Evolutionary conservation across 2,797 vertebrate genomes (phyloP), one percentile per base, ranked within the genome.

Genomic region (Valencia hispanica): DNA sequence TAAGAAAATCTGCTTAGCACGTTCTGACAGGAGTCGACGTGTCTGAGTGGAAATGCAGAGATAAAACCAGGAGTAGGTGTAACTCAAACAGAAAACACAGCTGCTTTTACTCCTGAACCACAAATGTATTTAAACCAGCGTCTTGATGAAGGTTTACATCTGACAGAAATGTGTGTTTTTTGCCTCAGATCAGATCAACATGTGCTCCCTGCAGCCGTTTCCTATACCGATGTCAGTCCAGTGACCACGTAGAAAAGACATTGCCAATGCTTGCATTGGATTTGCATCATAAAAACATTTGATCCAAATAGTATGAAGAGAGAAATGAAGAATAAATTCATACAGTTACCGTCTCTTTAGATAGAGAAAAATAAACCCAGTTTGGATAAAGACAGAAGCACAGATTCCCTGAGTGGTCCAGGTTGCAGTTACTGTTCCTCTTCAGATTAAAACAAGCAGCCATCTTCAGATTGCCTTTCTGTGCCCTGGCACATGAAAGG

Each of bases 1-100:
- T 25, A 68, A 73, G 75, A 77, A 85, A 84, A 82, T 79, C 82
- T 73, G 50, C 77, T 65, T 82, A 47, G 69, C 4, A 70, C 2
- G 75, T 72, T 78, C 48, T 78, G 83, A 79, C 48, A 73, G 79
- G 81, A 71, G 69, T 57, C 41, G 51, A 65, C 65, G 66, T 83
- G 66, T 48, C 36, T 68, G 50, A 22, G 9, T 48, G 57, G 68
- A 41, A 25, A 7, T 45, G 9, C 69, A 57, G 48, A n/a, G 75
- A 79, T 72, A 75, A 73, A 68, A 78, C 51, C 25, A 25, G 59
- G 45, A 55, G 76, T 25, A 70, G 55, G 68, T 77, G 34, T 53
- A 4, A 36, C 51, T 53, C 65, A 10, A 1, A 47, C 22, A 39
- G 57, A n/a, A n/a, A 43, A 50, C 73, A 32, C 30, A 59, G 39